Evolutionary conservation across 1,140 invertebrate species (phyloP).

Genomic region (Drosophila busckii): DNA sequence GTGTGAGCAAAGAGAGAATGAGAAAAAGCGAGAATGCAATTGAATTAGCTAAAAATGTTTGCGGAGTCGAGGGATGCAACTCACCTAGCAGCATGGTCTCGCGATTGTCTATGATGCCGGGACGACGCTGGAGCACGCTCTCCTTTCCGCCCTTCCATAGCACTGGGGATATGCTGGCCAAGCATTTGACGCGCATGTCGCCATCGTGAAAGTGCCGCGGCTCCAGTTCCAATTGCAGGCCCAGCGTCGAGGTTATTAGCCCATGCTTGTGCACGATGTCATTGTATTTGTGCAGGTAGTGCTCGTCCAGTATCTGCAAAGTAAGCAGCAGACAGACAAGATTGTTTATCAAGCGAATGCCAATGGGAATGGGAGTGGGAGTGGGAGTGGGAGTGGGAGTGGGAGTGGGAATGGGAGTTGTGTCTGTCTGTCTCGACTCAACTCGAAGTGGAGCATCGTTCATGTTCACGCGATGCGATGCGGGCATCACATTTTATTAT

Average conservation of each 20-base stretch:
- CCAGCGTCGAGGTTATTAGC: conserved; percentile 80
- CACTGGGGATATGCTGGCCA: conserved; percentile 81
- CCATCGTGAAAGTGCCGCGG: conserved; percentile 80
- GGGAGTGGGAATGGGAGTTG: too few relatives aligned
- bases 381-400: too few relatives aligned
- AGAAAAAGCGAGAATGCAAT: neutral
- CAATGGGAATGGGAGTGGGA: too few relatives aligned
- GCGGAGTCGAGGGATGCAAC: too few relatives aligned
- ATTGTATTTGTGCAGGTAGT: conserved; percentile 80
- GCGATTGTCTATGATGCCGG: conserved; percentile 81
- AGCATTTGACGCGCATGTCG: conserved; percentile 82
- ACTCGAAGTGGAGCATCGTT: conserved; percentile 38
- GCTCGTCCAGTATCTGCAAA: conserved; percentile 79
- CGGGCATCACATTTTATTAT: conserved; percentile 37
- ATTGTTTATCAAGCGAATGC: too few relatives aligned
- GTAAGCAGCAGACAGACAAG: conserved; percentile 8
- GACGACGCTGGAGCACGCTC: conserved; percentile 80
- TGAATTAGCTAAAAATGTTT: conserved; percentile 16
- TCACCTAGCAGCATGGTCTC: conserved; percentile 82
- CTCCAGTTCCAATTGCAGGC: conserved; percentile 80
- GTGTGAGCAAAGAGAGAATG: neutral
- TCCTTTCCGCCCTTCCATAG: conserved; percentile 82
- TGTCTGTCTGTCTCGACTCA: conserved; percentile 1
- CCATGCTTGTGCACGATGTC: conserved; percentile 80
- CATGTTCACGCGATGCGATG: too few relatives aligned